phyloP scores from a whole-genome alignment of 1,140 invertebrate species.

The Aphelinus atriplicis region DNA sequence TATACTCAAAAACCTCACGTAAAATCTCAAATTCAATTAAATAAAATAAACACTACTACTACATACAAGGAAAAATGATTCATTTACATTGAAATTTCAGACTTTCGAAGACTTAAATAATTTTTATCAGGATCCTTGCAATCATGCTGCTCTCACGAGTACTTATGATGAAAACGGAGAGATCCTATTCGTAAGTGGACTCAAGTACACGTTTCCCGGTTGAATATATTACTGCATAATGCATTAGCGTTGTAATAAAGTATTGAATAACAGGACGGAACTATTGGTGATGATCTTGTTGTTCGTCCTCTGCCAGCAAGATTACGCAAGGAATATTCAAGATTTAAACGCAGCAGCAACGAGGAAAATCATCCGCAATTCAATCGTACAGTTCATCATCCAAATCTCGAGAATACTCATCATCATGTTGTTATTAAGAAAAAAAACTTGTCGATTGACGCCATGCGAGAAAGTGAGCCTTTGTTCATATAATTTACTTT shows the following conservation, averaged over 20 bases:
- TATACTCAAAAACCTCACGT: slow-evolving; percentile 47
- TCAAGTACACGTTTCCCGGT: slow-evolving; percentile 3
- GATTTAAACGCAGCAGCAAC: slow-evolving; percentile 11
- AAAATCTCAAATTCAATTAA: slow-evolving; percentile 7
- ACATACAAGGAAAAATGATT: too few species aligned
- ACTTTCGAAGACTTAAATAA: slow-evolving; percentile 36
- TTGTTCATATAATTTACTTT: neutral
- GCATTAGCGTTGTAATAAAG: slow-evolving; percentile 13
- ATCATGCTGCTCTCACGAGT: slow-evolving; percentile 45
- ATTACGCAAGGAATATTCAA: slow-evolving; percentile 38
- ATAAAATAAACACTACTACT: too few species aligned
- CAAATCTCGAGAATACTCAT: slow-evolving; percentile 36
- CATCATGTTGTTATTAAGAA: slow-evolving; percentile 52
- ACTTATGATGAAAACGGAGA: slow-evolving; percentile 38
- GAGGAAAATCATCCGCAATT: slow-evolving; percentile 14
- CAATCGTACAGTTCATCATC: slow-evolving; percentile 25
- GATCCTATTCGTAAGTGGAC: slow-evolving; percentile 46
- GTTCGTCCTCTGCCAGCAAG: slow-evolving; percentile 49
- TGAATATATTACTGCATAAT: neutral
- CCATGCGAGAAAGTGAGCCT: slow-evolving; percentile 35
- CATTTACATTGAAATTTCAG: slow-evolving; percentile 34
- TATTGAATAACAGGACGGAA: slow-evolving; percentile 47
- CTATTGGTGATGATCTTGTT: slow-evolving; percentile 43
- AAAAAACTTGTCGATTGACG: slow-evolving; percentile 7
- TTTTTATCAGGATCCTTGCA: slow-evolving; percentile 47